A percentile compares a stretch with the other conserved stretches of the same genome.
phyloP scores from a whole-genome alignment of 2,113 vertebrate genomes.

The Gavialis gangeticus region DNA sequence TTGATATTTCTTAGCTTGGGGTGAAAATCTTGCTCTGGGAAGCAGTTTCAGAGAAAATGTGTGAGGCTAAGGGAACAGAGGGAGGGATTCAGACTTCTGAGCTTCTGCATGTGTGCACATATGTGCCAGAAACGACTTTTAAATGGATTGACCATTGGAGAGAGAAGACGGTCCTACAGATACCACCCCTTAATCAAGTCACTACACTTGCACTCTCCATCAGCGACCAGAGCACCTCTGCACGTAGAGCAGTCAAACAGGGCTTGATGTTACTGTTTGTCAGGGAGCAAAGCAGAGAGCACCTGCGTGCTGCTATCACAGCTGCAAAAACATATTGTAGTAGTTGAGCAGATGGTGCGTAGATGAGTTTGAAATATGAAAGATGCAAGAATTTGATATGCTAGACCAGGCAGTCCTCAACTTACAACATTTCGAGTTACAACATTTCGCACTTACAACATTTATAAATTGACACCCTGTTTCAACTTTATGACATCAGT shows the following conservation, averaged over 20 bases:
- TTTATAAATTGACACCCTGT: too few species aligned
- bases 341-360: neutral
- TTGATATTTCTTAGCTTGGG: neutral
- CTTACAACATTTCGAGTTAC: too few species aligned
- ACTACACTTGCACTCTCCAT: neutral
- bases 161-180: neutral
- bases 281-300: neutral
- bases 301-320: neutral
- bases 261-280: neutral
- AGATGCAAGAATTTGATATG: neutral
- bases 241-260: neutral
- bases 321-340: neutral
- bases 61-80: neutral
- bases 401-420: too few species aligned
- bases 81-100: neutral
- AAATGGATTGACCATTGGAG: slow-evolving; percentile 54
- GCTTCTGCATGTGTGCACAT: neutral
- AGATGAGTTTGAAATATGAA: neutral
- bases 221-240: neutral
- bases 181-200: neutral
- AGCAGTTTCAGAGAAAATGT: neutral
- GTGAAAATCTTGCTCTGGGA: neutral
- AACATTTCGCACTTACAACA: too few species aligned
- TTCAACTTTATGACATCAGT: too few species aligned
- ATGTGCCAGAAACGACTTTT: neutral